Evolutionary conservation across 2,888 invertebrate species (phyloP).

Genomic region (Hyles lineata): DNA sequence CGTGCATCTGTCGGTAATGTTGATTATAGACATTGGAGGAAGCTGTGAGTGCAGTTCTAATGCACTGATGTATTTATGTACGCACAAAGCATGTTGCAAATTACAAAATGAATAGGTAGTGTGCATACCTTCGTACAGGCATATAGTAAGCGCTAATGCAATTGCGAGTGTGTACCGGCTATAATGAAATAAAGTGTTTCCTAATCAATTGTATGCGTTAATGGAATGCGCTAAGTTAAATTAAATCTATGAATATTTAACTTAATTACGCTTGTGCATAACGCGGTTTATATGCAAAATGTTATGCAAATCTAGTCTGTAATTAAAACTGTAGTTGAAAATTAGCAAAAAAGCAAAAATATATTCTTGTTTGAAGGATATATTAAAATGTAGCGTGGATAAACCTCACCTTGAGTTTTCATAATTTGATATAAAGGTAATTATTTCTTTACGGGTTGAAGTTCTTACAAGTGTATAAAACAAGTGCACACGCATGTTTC

Average conservation of each 20-base stretch:
- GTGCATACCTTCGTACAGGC: constrained; percentile 15
- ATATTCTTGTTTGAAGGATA: too few species aligned
- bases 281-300: too few species aligned
- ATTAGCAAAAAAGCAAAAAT: too few species aligned
- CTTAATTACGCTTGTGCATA: too few species aligned
- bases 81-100: constrained; percentile 49
- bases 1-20: constrained; percentile 68
- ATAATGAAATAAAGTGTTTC: constrained; percentile 13
- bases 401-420: too few species aligned
- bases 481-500: too few species aligned
- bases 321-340: too few species aligned
- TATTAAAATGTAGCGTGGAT: too few species aligned
- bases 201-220: constrained; percentile 10
- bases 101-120: constrained; percentile 28
- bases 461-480: too few species aligned
- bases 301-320: too few species aligned
- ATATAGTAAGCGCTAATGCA: constrained; percentile 16
- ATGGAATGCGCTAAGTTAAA: not conserved
- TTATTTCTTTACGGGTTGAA: too few species aligned
- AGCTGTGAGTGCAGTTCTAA: constrained; percentile 60
- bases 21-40: constrained; percentile 73
- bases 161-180: not conserved
- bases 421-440: too few species aligned
- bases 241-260: not conserved
- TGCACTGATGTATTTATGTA: constrained; percentile 64